Percentiles rank a stretch among this genome's conserved stretches.
phyloP scores from a whole-genome alignment of 1,140 invertebrate genomes.

The Vanessa atalanta region DNA sequence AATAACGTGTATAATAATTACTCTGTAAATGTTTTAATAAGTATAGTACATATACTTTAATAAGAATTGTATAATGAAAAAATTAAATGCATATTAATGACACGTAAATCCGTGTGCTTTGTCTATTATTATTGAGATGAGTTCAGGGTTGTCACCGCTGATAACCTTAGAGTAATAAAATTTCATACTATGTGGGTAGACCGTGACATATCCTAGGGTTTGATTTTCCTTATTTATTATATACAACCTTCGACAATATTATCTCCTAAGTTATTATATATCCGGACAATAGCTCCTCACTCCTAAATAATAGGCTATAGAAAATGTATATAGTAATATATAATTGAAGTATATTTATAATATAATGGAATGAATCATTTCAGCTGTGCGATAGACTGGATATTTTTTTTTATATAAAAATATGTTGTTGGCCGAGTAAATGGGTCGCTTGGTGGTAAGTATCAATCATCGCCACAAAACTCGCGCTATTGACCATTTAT shows the following conservation, averaged over 20 bases:
- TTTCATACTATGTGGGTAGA: constrained; percentile 45
- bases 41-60: too few relatives aligned
- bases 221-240: constrained; percentile 64
- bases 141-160: constrained; percentile 22
- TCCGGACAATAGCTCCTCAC: constrained; percentile 25
- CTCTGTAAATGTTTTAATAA: too few relatives aligned
- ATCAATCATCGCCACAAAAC: too few relatives aligned
- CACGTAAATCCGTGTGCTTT: not conserved
- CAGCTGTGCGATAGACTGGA: too few relatives aligned
- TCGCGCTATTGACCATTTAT: too few relatives aligned
- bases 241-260: constrained; percentile 44
- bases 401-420: too few relatives aligned
- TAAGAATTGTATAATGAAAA: not conserved
- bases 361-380: too few relatives aligned
- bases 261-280: constrained; percentile 26
- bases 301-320: constrained; percentile 2
- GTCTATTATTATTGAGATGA: constrained; percentile 15
- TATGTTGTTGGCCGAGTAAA: too few relatives aligned
- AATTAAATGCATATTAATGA: not conserved
- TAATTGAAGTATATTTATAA: too few relatives aligned
- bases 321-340: too few relatives aligned
- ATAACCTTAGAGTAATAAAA: constrained; percentile 42
- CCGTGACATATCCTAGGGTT: constrained; percentile 59
- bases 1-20: too few relatives aligned
- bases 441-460: too few relatives aligned